These are phyloP conservation scores for Copidosoma floridanum DNA, from an alignment of 1,140 invertebrate genomes.

Conservation along the genomic window DNA sequence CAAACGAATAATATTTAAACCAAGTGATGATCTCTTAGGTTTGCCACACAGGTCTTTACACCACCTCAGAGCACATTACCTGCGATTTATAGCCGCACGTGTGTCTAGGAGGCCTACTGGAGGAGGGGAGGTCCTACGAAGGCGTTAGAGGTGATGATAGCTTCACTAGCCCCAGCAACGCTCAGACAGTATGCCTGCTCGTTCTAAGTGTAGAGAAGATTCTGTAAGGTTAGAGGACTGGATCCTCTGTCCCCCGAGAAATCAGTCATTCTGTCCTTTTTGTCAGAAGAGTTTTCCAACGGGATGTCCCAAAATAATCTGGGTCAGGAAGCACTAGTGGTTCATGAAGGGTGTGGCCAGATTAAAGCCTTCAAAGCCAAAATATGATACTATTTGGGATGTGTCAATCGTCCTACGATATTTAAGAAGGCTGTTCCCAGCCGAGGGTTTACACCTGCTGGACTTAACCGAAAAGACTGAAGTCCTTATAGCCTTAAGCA, in stretches of 20 bases:
- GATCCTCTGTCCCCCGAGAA: not conserved
- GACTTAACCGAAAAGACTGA: not conserved
- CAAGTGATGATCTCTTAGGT: slow-evolving; percentile 20
- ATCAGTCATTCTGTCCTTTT: slow-evolving; percentile 26
- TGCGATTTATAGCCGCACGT: not conserved
- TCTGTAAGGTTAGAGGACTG: not conserved
- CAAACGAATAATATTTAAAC: slow-evolving; percentile 17
- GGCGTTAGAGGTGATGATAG: slow-evolving; percentile 4
- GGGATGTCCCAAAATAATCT: slow-evolving; percentile 1
- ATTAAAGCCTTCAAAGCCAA: not conserved
- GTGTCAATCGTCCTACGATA: not conserved
- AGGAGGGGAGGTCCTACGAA: not conserved
- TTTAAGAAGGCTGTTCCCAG: not conserved
- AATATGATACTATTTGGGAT: slow-evolving; percentile 1
- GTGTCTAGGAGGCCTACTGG: slow-evolving; percentile 13
- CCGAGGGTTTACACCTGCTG: not conserved
- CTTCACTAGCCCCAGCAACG: slow-evolving; percentile 5
- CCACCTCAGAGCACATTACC: slow-evolving; percentile 9
- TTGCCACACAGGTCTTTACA: slow-evolving; percentile 15
- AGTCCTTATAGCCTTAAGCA: not conserved
- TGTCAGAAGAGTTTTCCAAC: slow-evolving; percentile 5
- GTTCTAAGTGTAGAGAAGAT: slow-evolving; percentile 6
- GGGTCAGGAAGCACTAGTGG: too few relatives aligned
- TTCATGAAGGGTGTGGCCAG: not conserved
- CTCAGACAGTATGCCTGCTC: slow-evolving; percentile 8